Base-by-base conservation (phyloP, 1,140 invertebrate genomes). In the Aphis gossypii region DNA sequence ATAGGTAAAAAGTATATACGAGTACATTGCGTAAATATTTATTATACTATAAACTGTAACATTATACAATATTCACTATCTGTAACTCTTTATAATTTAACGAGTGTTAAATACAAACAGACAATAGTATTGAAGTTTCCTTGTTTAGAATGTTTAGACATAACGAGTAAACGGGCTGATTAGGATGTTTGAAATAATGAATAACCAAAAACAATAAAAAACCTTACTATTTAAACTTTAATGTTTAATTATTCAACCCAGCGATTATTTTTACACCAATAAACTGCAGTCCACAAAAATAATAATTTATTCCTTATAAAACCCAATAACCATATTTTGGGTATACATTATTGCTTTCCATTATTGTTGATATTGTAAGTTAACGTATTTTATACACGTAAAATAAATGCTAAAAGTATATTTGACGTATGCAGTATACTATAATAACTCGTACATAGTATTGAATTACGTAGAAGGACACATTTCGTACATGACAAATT, bases 401-500 rank as follows among this genome's bases (percentile, higher is more conserved):
- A 76, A n/a, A 87, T 14, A 87, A 46, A 87, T 48, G 7, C 30
- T 88, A 23, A 35, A 48, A n/a, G 44, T 51, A 51, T 35, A 11
- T 41, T 84, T 41, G 38, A 84, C 23, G 30, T n/a, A 44, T 87
- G 44, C 7, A 35, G 14, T 30, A n/a, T 35, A 48, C 21, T 4
- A 76, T 1, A 76, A 76, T 76, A 76, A 76, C 30, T 76, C 14
- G 30, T 76, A 76, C 60, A 41, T 54, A 89, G 35, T 89, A 6
- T 41, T 44, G 30, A 68, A 68, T 68, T 68, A 44, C 56, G 14
- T 60, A 90, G 89, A 90, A 90, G 54, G 89, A 68, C 89, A 68
- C 44, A 44, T 90, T 90, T 41, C 38, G 56, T 68, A 90, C 41
- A 90, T 68, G 11, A 20, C 25, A 60, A 90, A 90, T 90, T 90